A percentile compares a stretch with the other conserved stretches of the same genome.
These are phyloP conservation scores for Oxystoma pomonae DNA, from an alignment of 2,888 invertebrate genomes.

Conservation along the genomic window DNA sequence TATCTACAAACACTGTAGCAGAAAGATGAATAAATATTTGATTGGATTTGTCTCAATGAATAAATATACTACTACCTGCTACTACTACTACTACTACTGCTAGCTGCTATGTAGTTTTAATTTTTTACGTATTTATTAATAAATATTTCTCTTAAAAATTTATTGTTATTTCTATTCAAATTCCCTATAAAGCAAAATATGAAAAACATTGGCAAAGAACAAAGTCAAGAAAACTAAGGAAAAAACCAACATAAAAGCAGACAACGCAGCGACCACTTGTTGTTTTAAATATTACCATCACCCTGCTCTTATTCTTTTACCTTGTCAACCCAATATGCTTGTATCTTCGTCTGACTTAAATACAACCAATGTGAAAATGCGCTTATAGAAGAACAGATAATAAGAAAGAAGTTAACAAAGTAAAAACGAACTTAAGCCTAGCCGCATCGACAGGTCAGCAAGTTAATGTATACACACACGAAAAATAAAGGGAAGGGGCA, in stretches of 20 bases:
- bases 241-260: neutral
- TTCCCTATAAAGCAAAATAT: too few species aligned
- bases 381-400: neutral
- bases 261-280: neutral
- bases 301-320: too few species aligned
- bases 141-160: too few species aligned
- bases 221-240: neutral
- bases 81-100: too few species aligned
- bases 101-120: too few species aligned
- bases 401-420: neutral
- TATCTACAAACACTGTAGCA: too few species aligned
- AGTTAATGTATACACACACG: neutral
- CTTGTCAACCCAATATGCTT: neutral
- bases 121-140: too few species aligned
- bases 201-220: neutral
- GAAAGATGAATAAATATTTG: too few species aligned
- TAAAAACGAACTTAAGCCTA: neutral
- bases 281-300: neutral
- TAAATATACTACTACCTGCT: too few species aligned
- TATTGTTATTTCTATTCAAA: too few species aligned
- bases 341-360: neutral
- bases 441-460: neutral
- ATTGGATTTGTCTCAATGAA: too few species aligned
- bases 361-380: neutral
- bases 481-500: neutral